Evolutionary conservation across 2,797 vertebrate genomes (phyloP).

Genomic region (Alexandromys oeconomus): DNA sequence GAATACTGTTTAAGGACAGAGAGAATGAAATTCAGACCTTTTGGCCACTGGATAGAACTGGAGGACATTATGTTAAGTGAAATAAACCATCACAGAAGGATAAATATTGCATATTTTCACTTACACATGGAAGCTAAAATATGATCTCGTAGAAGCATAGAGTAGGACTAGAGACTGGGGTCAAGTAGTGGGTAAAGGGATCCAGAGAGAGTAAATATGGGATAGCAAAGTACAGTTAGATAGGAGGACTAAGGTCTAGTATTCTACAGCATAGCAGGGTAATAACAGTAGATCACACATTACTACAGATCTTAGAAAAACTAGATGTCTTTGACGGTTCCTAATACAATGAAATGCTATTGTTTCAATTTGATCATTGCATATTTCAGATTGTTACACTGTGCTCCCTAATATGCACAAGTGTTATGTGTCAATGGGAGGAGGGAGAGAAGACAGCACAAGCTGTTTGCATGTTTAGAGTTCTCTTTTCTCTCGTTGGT

Average conservation of each 20-base stretch:
- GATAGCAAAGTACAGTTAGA: neutral
- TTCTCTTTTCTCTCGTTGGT: constrained; percentile 12
- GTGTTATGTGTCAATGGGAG: neutral
- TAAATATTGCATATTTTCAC: neutral
- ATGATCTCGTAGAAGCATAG: neutral
- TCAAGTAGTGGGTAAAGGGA: neutral
- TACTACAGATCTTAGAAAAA: neutral
- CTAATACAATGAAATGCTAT: neutral
- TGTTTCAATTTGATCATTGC: neutral
- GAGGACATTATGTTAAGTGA: neutral
- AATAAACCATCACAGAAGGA: neutral
- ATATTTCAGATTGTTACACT: neutral
- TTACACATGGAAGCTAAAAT: neutral
- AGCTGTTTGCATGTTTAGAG: constrained; percentile 23
- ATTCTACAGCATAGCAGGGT: neutral
- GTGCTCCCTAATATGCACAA: neutral
- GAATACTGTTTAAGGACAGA: neutral
- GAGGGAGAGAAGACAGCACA: neutral
- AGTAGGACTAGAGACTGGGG: neutral
- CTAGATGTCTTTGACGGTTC: neutral
- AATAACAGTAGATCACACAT: neutral
- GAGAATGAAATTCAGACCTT: neutral
- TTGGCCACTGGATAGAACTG: neutral
- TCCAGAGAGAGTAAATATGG: neutral
- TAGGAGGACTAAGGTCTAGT: neutral